Conservation (phyloP, 2,888 invertebrate genomes). For the Torymus texanus region DNA sequence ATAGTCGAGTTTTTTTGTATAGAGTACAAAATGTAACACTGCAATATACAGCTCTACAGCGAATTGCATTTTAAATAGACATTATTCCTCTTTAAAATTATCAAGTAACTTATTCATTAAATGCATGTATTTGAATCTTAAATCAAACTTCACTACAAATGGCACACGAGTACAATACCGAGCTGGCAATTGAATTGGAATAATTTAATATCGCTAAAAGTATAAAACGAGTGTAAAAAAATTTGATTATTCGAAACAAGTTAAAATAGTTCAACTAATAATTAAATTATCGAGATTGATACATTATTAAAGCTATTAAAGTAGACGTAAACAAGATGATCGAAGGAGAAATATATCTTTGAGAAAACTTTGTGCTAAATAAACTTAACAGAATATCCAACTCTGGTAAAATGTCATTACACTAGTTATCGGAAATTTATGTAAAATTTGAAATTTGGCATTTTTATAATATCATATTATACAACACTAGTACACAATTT, state of each 20-base stretch:
- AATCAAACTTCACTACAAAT: slow-evolving; percentile 50
- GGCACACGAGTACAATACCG: slow-evolving; percentile 51
- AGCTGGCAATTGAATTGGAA: slow-evolving; percentile 45
- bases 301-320: slow-evolving; percentile 15
- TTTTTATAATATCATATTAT: slow-evolving; percentile 44
- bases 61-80: slow-evolving; percentile 44
- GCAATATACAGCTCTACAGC: slow-evolving; percentile 46
- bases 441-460: slow-evolving; percentile 52
- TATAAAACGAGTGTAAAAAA: slow-evolving; percentile 18
- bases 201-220: slow-evolving; percentile 14
- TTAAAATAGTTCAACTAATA: slow-evolving; percentile 4
- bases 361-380: slow-evolving; percentile 12
- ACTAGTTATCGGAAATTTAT: slow-evolving; percentile 29
- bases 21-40: slow-evolving; percentile 54
- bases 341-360: slow-evolving; percentile 13
- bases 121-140: slow-evolving; percentile 46
- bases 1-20: slow-evolving; percentile 42
- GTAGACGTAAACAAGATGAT: not conserved
- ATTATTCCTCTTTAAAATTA: slow-evolving; percentile 41
- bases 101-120: slow-evolving; percentile 44
- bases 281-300: slow-evolving; percentile 18
- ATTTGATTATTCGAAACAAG: not conserved
- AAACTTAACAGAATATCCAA: slow-evolving; percentile 45
- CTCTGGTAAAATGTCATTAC: slow-evolving; percentile 39
- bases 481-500: slow-evolving; percentile 29